Base-by-base conservation (phyloP, 2,797 vertebrate genomes). In the Hoplostethus mediterraneus region DNA sequence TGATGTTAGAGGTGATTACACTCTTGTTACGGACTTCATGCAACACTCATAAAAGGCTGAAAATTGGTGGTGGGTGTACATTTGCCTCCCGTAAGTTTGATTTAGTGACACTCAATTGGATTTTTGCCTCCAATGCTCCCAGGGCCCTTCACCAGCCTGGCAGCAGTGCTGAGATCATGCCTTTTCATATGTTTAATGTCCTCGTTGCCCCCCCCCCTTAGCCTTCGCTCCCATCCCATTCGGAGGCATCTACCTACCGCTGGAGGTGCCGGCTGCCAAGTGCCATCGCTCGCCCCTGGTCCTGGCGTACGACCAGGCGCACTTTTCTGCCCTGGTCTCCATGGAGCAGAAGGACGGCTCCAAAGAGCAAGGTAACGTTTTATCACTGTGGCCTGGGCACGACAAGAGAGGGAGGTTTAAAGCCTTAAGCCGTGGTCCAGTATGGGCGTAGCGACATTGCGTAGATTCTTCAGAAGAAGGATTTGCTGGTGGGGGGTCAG, bases 161-260 rank as follows among this genome's bases (percentile, higher is more conserved):
- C 54, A 30, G 63, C 40, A 17, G 28, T 52, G 63, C 54, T 5
- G 53, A 12, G 40, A 56, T 65, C 6, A 12, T n/a, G 7, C 21
- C 6, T 75, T 75, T 47, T 56, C 57, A 31, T 13, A 64, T 67
- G 33, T 67, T 58, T 63, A 61, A 71, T 0, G 36, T 61, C 52
- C 51, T 75, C 64, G 16, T 49, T 45, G 0, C 56, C 62, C 47
- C 42, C 71, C 31, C 71, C 72, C 17, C 9, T 1, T 82, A 99
- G 98, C 98, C 0, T 99, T 99, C 45, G 98, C 98, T 21, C 98
- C 98, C 5, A 99, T 99, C 79, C 98, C 98, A 0, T 99, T 99
- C 44, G 98, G 98, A 73, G 98, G 98, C 44, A 97, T 99, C 81
- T 99, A 99, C 74, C 94, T 99, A 12, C 98, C 98, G 0, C 90